These are phyloP conservation scores for Spilosoma lubricipeda DNA, from an alignment of 2,888 invertebrate species.

Conservation along the genomic window DNA sequence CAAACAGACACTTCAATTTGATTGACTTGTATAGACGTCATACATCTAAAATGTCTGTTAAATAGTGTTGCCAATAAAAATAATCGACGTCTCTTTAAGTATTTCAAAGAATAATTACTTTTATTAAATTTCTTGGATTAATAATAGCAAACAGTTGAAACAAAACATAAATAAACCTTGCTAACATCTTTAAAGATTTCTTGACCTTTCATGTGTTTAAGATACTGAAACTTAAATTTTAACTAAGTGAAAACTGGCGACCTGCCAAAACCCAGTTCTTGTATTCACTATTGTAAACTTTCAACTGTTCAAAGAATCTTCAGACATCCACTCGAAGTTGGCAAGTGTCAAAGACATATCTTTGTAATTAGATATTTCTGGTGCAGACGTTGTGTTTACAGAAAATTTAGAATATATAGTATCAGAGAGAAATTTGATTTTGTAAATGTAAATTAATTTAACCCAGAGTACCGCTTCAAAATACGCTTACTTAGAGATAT, in stretches of 20 bases:
- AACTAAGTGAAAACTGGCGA: constrained; percentile 33
- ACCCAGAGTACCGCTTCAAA: too few relatives aligned
- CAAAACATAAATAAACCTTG: too few relatives aligned
- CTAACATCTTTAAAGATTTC: too few relatives aligned
- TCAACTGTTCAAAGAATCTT: constrained; percentile 9
- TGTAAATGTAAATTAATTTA: background rate
- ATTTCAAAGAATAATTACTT: too few relatives aligned
- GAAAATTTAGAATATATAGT: background rate
- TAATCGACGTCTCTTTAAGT: too few relatives aligned
- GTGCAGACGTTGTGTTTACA: constrained; percentile 14
- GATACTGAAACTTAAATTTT: constrained; percentile 27
- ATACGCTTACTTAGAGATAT: background rate
- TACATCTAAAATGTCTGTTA: too few relatives aligned
- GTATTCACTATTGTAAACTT: constrained; percentile 9
- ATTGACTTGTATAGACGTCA: too few relatives aligned
- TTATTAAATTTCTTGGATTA: too few relatives aligned
- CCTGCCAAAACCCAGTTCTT: constrained; percentile 30
- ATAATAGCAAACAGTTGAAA: too few relatives aligned
- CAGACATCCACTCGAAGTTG: constrained; percentile 14
- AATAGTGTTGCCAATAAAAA: too few relatives aligned
- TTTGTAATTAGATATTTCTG: constrained; percentile 29
- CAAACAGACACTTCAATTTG: too few relatives aligned
- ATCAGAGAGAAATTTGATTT: background rate
- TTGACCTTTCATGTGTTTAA: constrained; percentile 5
- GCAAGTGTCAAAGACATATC: constrained; percentile 35